A percentile compares a stretch with the other conserved stretches of the same genome.
Conservation (phyloP, 2,797 vertebrate species). For the Esox masquinongy region DNA sequence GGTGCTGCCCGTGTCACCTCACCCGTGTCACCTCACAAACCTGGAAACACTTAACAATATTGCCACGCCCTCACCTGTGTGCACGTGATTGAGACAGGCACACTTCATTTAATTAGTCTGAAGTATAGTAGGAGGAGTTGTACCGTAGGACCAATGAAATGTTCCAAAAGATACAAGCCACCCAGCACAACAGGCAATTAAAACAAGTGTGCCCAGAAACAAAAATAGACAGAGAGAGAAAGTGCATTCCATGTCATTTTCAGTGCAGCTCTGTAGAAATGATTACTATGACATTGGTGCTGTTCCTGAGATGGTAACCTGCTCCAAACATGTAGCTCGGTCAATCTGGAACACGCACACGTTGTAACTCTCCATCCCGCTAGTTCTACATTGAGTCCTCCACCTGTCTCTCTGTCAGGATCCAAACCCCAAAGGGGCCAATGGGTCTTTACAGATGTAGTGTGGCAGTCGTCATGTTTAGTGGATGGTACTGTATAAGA, state of each 20-base stretch:
- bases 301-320: background rate
- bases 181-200: background rate
- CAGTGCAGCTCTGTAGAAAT: background rate
- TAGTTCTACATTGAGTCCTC: background rate
- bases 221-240: background rate
- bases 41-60: constrained; percentile 1
- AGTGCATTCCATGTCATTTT: background rate
- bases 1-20: background rate
- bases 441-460: too few species aligned
- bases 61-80: background rate
- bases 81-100: background rate
- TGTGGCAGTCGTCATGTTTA: too few species aligned
- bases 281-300: background rate
- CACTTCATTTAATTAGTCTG: background rate
- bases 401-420: background rate
- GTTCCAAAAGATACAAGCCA: background rate
- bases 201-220: background rate
- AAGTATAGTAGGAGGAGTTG: background rate
- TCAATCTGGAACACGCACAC: background rate
- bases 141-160: background rate
- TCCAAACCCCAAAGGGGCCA: too few species aligned
- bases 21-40: background rate
- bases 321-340: background rate
- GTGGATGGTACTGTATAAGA: too few species aligned
- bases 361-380: background rate